Base-by-base conservation (phyloP, 2,888 invertebrate genomes). In the Andrena bucephala region DNA sequence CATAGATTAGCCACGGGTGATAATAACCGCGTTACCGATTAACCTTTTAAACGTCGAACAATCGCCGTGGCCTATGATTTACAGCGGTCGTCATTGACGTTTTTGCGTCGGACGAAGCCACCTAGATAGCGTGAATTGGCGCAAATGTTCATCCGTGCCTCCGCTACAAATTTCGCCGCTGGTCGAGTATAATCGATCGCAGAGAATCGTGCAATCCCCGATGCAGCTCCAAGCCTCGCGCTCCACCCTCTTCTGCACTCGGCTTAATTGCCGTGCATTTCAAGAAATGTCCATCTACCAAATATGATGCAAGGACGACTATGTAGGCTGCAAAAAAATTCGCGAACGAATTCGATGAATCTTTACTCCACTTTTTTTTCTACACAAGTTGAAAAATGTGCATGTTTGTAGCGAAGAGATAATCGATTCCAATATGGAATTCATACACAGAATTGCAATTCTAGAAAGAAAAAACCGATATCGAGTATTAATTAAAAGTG, bases 1-100 rank as follows among this genome's bases (percentile, higher is more conserved):
- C 10, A 42, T 13, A 42, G 42, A 42, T 4, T 1, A 42, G 13
- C 13, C 42, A 13, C 4, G 13, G 13, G 16, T 42, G 68, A 68
- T 79, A 79, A 82, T 79, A 81, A 77, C 60, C 63, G 67, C 36
- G 82, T 80, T 87, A 85, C 80, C 83, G 80, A 85, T 84, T 80
- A 85, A 83, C 77, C 87, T 76, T 82, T 69, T 78, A 69, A 87
- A 80, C 80, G 66, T 20, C 62, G 63, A 59, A 66, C 83, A 83
- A 75, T 80, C 77, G 77, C 16, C 16, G 20, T 10, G 52, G 20
- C 8, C 16, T 33, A n/a, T 54, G 68, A 85, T 85, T 79, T 85
- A 85, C 73, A 50, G 54, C 68, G 50, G 50, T 48, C 27, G n/a
- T 62, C 75, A 82, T 74, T 70, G 75, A 83, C 85, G 80, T 85